Conservation (phyloP, 2,888 invertebrate species). For the Branchellion lobata region DNA sequence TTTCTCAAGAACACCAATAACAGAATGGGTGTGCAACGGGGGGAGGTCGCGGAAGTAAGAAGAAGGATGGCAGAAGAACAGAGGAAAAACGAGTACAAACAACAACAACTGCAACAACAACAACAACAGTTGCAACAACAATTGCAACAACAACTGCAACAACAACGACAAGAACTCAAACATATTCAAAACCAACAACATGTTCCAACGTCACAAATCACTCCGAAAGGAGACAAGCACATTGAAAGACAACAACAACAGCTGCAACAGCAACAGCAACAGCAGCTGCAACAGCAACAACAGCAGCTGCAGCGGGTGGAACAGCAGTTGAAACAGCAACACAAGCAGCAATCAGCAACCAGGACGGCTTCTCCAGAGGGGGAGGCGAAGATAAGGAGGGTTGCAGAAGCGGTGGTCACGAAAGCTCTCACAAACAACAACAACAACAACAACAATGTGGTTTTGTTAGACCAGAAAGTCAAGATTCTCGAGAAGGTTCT, state of each 20-base stretch:
- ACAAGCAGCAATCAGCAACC: slow-evolving; percentile 5
- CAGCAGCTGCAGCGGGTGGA: background rate
- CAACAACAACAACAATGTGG: background rate
- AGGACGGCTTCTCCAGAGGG: background rate
- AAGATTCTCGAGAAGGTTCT: too few relatives aligned
- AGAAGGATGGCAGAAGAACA: slow-evolving; percentile 27
- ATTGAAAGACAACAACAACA: background rate
- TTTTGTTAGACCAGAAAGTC: background rate
- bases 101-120: slow-evolving; percentile 38
- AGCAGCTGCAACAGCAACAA: slow-evolving; percentile 20
- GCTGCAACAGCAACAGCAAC: background rate
- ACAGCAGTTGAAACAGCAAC: slow-evolving; percentile 3
- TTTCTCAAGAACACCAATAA: too few relatives aligned
- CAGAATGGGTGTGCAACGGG: background rate
- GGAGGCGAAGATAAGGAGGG: background rate
- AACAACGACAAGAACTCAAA: slow-evolving; percentile 3
- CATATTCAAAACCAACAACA: background rate
- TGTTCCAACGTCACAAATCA: too few relatives aligned
- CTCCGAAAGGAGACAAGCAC: too few relatives aligned
- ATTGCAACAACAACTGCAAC: background rate
- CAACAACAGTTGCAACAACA: slow-evolving; percentile 27
- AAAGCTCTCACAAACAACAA: background rate
- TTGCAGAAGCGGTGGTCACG: slow-evolving; percentile 7
- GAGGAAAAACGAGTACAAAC: slow-evolving; percentile 6
- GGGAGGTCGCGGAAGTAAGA: background rate